phyloP scores from a whole-genome alignment of 2,113 vertebrate genomes.

The Himantopus leucocephalus region DNA sequence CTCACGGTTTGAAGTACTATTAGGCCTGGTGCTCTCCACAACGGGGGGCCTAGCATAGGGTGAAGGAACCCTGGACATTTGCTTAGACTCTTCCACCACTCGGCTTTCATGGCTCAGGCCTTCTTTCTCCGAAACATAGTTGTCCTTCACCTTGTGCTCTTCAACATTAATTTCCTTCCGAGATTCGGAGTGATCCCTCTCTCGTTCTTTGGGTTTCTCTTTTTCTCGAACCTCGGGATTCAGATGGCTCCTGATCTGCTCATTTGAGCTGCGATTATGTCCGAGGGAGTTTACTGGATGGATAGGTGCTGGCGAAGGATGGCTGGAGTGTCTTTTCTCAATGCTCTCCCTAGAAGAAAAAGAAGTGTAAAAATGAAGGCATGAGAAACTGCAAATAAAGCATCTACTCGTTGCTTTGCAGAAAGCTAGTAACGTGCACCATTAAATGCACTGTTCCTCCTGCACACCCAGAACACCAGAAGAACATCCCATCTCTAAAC shows the following conservation, averaged over 20 bases:
- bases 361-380: slow-evolving; percentile 14
- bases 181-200: slow-evolving; percentile 84
- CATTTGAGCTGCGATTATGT: slow-evolving; percentile 82
- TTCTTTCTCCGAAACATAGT: slow-evolving; percentile 86
- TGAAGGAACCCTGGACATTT: slow-evolving; percentile 83
- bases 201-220: slow-evolving; percentile 87
- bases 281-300: slow-evolving; percentile 83
- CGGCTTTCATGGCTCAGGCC: slow-evolving; percentile 81
- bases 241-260: slow-evolving; percentile 82
- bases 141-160: slow-evolving; percentile 93
- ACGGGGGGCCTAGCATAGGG: slow-evolving; percentile 82
- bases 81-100: slow-evolving; percentile 84
- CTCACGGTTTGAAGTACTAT: slow-evolving; percentile 84
- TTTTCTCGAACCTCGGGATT: slow-evolving; percentile 85
- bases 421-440: not conserved
- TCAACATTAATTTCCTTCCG: slow-evolving; percentile 87
- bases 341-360: slow-evolving; percentile 81
- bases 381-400: not conserved
- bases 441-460: not conserved
- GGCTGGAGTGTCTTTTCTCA: slow-evolving; percentile 91
- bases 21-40: slow-evolving; percentile 76
- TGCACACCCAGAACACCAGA: not conserved
- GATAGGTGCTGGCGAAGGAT: slow-evolving; percentile 87
- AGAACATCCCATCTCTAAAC: not conserved
- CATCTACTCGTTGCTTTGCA: not conserved